Evolutionary conservation across 2,888 invertebrate species (phyloP), one percentile per base, ranked within the genome.

Genomic region (Hyalella azteca): DNA sequence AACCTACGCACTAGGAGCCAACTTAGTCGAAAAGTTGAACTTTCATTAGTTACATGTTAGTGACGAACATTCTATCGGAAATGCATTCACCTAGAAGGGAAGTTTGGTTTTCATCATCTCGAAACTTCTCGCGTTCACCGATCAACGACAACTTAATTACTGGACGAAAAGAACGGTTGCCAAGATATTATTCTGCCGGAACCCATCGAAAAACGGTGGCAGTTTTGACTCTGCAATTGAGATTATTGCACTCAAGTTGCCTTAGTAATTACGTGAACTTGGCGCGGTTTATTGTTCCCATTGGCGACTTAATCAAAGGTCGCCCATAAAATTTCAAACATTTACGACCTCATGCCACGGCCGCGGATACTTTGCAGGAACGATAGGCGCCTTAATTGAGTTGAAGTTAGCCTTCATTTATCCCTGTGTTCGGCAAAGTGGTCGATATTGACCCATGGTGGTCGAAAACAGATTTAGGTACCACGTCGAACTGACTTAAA

Each of bases 241-340:
- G 26, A 13, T 26, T 26, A 54, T 22, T 29, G 26, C 54, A 54
- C 54, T 26, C 13, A 54, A 54, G 54, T 22, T 54, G 54, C 26
- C n/a, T 54, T 22, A 29, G 3, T 54, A 54, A 54, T 54, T 54
- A 54, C 22, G 54, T 54, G 54, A 54, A 54, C 29, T 54, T 54
- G 19, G 22, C 26, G 22, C 54, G 54, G 54, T 54, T 54, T 54
- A 54, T 54, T 54, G 54, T 54, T 54, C 54, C 54, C 54, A 54
- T 54, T 54, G 54, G 54, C 54, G 54, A 22, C 54, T 54, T 54
- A 54, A 54, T 54, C 54, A 54, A 54, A 54, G 54, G 54, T 54
- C 0, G 22, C 26, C 54, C 54, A 54, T 54, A 54, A 54, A 54
- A 54, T 54, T 54, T 9, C 29, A 29, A 54, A 54, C 54, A 54